Evolutionary conservation across 2,888 invertebrate genomes (phyloP), one percentile per base, ranked within the genome.

Genomic region (Dryomyza anilis): DNA sequence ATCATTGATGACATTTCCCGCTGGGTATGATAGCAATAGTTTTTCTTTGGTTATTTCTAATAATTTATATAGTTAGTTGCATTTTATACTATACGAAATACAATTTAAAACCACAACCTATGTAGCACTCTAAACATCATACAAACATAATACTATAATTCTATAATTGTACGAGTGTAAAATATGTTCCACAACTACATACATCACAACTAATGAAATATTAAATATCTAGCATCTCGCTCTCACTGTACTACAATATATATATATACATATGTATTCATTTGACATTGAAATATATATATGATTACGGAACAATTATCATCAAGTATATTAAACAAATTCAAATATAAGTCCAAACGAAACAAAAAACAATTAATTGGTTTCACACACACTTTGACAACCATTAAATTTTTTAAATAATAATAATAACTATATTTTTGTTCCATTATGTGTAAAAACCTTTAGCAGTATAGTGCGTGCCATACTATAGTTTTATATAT

Each of bases 371-470:
- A 61, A 29, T 61, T 19, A 53, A 64, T 61, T 67, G 66, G 66
- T 67, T 67, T 67, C 66, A 67, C 48, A 48, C 36, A 64, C 63
- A 61, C 52, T 60, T 61, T 64, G 55, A 46, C 43, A 58, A 62
- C 46, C 62, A 52, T 5, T 39, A 27, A 61, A 50, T 36, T 19
- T 21, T 60, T 61, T 45, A 55, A 60, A 50, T 60, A 39, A 25
- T 36, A 16, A 50, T 36, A 21, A 36, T 23, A 55, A 10, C 23
- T 16, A 23, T 36, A 14, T 39, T 23, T 16, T 21, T n/a, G n/a
- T n/a, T n/a, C n/a, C n/a, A n/a, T n/a, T n/a, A n/a, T n/a, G n/a
- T n/a, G n/a, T n/a, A n/a, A n/a, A n/a, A n/a, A n/a, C n/a, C n/a
- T n/a, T n/a, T n/a, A n/a, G n/a, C n/a, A n/a, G n/a, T n/a, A n/a